Conservation (phyloP, 2,888 invertebrate genomes). For the Drosophila pseudotalamancana region DNA sequence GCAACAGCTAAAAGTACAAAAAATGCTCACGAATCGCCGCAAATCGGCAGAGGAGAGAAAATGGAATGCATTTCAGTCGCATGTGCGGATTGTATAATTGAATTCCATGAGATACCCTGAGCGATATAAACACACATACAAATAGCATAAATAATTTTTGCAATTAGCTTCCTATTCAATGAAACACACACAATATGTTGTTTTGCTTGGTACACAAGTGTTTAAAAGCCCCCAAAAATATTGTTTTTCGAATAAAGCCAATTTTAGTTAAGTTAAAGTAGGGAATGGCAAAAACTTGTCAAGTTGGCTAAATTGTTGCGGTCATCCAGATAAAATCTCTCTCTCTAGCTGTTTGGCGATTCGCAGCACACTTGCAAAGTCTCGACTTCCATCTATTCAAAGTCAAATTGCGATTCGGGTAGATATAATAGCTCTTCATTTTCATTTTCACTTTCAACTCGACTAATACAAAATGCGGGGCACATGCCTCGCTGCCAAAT, state of each 20-base stretch:
- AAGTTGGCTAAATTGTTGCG: background rate
- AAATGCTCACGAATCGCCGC: slow-evolving; percentile 22
- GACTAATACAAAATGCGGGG: slow-evolving; percentile 54
- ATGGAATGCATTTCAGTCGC: slow-evolving; percentile 15
- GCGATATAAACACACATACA: background rate
- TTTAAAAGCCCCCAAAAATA: background rate
- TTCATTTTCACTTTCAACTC: slow-evolving; percentile 51
- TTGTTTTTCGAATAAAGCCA: background rate
- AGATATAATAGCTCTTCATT: background rate
- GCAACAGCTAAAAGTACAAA: slow-evolving; percentile 19
- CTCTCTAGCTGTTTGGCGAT: slow-evolving; percentile 41
- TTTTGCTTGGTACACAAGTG: background rate
- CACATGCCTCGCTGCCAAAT: slow-evolving; percentile 49
- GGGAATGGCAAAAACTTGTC: background rate
- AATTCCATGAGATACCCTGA: slow-evolving; percentile 18
- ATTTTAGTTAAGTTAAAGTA: background rate
- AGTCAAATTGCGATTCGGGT: slow-evolving; percentile 2
- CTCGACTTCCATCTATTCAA: slow-evolving; percentile 33
- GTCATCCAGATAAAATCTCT: background rate
- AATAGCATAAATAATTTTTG: background rate
- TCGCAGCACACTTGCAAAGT: slow-evolving; percentile 41
- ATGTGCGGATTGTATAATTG: slow-evolving; percentile 38
- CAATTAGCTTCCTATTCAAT: background rate
- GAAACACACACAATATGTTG: too few relatives aligned
- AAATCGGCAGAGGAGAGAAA: slow-evolving; percentile 21